A percentile compares a stretch with the other conserved stretches of the same genome.
Conservation (phyloP, 1,140 invertebrate species). For the Meloidogyne hapla region DNA sequence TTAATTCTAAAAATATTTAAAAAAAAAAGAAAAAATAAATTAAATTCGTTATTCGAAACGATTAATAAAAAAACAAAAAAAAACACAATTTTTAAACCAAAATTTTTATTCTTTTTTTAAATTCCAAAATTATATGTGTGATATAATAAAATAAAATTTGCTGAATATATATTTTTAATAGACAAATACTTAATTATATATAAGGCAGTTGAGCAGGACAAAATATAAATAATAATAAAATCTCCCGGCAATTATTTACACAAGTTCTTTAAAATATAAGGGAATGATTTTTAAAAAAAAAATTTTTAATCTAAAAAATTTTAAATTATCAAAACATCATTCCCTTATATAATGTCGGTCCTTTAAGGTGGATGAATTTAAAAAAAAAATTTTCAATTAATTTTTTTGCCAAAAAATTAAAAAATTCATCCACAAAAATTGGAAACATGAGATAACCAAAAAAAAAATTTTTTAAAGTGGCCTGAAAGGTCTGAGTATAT, state of each 20-base stretch:
- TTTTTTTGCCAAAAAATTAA: too few relatives aligned
- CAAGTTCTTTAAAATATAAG: background rate
- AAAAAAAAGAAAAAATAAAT: too few relatives aligned
- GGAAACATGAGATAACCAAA: background rate
- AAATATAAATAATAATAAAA: background rate
- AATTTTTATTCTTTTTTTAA: background rate
- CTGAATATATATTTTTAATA: background rate
- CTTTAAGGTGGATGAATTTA: too few relatives aligned
- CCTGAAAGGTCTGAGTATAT: background rate
- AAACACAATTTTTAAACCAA: too few relatives aligned
- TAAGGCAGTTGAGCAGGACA: slow-evolving; percentile 2
- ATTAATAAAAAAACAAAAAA: too few relatives aligned
- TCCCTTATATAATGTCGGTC: background rate
- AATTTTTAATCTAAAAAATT: background rate
- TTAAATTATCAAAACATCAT: background rate
- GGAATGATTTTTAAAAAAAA: background rate
- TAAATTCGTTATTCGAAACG: too few relatives aligned
- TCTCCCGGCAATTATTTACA: slow-evolving; percentile 2
- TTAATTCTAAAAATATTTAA: too few relatives aligned
- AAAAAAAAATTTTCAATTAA: too few relatives aligned
- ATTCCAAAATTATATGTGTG: background rate
- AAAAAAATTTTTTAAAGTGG: background rate
- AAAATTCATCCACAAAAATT: background rate
- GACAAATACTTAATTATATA: slow-evolving; percentile 4
- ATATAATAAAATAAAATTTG: background rate